Evolutionary conservation across 1,140 invertebrate species (phyloP), one percentile per base, ranked within the genome.

Genomic region (Trichonephila clavipes): DNA sequence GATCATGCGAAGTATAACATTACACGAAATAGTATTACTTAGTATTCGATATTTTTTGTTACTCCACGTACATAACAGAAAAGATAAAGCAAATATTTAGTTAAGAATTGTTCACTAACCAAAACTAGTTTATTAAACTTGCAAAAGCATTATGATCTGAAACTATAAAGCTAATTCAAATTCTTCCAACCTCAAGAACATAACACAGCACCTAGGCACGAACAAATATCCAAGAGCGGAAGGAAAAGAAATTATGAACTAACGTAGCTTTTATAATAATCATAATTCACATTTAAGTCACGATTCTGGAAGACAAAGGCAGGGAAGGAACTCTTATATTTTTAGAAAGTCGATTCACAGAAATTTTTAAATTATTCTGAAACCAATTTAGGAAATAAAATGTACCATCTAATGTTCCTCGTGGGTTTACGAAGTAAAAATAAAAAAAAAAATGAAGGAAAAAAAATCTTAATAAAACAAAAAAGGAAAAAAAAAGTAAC

Each of bases 381-480:
- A 82, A 64, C 86, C 72, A 93, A 93, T 93, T 93, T 88, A 66
- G 86, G 72, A 51, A 88, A 88, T 93, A 93, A 81, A 93, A 77
- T 93, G 86, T 88, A 88, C 28, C 24, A 77, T 93, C 64, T 88
- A 93, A 93, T 88, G 44, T 82, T 93, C 83, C n/a, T 58, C 40
- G 19, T 91, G 28, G 77, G 59, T 83, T 62, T 44, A 51, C 18
- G 34, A 77, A 34, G 72, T 34, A 24, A 90, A 28, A 61, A 90
- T 34, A 40, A 19, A 58, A 90, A 19, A 58, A 90, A 44, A 14
- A 91, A 28, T 19, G 19, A 83, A 40, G 18, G 4, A 85, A 51
- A 92, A 28, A 66, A 85, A 92, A 82, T 21, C 34, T 14, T 34
- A 62, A 59, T n/a, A 87, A 69, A 69, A 72, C 66, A 51, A 51